These are phyloP conservation scores for Drosophila grimshawi DNA, from an alignment of 1,140 invertebrate genomes.

Conservation along the genomic window DNA sequence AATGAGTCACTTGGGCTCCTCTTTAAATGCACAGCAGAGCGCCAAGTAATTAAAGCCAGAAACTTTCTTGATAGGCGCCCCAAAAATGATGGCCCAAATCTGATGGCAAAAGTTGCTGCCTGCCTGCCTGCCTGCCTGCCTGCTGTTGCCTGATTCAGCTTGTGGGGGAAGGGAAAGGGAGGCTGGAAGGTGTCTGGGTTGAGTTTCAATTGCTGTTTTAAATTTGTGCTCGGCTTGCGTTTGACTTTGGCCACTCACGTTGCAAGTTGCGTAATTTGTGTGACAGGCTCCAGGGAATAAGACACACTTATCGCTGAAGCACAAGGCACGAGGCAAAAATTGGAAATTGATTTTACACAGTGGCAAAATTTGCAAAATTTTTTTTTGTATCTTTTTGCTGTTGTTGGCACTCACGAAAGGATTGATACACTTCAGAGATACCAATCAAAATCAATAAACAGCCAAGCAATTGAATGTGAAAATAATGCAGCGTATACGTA, in stretches of 20 bases:
- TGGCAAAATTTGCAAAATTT: conserved; percentile 7
- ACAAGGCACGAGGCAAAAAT: conserved; percentile 4
- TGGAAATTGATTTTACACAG: conserved; percentile 49
- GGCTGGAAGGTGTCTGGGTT: neutral
- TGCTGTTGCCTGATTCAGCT: neutral
- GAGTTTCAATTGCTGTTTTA: conserved; percentile 30
- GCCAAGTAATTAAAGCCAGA: conserved; percentile 71
- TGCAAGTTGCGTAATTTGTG: conserved; percentile 58
- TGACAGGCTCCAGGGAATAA: conserved; percentile 38
- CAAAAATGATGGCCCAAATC: conserved; percentile 12
- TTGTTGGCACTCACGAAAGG: conserved; percentile 39
- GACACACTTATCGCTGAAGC: conserved; percentile 24
- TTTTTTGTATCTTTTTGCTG: conserved; percentile 4
- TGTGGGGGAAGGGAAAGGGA: neutral
- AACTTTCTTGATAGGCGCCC: conserved; percentile 21
- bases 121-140: neutral
- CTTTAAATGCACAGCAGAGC: conserved; percentile 25
- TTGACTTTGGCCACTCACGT: conserved; percentile 45
- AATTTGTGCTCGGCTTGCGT: conserved; percentile 39
- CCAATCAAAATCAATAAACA: conserved; percentile 52
- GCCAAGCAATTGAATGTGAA: conserved; percentile 11
- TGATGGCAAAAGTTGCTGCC: neutral
- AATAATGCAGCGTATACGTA: conserved; percentile 61
- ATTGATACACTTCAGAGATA: conserved; percentile 23
- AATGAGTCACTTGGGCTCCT: conserved; percentile 36